phyloP scores from a whole-genome alignment of 2,888 invertebrate species.

The Digitonthophagus gazella region DNA sequence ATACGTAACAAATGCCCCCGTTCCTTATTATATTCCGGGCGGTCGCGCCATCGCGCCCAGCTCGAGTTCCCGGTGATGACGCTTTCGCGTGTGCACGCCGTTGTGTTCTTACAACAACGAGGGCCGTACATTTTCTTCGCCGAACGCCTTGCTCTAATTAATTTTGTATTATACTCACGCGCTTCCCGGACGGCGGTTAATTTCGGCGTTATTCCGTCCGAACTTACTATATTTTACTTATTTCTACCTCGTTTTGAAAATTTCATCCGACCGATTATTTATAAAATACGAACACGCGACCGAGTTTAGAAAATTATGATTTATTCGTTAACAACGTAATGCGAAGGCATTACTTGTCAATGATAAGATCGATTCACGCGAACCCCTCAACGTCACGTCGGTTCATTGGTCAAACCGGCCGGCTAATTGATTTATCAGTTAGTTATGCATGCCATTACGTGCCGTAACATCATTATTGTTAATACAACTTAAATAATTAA shows the following conservation, averaged over 20 bases:
- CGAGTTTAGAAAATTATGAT: background rate
- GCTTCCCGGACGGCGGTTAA: background rate
- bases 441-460: background rate
- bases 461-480: background rate
- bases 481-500: background rate
- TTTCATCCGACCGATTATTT: too few relatives aligned
- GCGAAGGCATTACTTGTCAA: background rate
- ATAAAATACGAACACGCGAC: background rate
- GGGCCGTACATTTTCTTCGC: background rate
- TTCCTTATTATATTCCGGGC: background rate
- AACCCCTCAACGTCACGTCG: background rate
- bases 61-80: background rate
- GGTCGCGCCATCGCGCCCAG: background rate
- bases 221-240: background rate
- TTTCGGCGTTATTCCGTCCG: background rate
- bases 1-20: background rate
- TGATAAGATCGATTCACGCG: background rate
- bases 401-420: background rate
- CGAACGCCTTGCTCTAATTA: background rate
- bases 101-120: background rate
- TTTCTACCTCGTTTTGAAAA: too few relatives aligned
- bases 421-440: background rate
- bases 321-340: background rate
- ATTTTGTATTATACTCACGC: background rate
- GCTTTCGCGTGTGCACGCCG: background rate